Evolutionary conservation across 1,140 invertebrate species (phyloP).

Genomic region (Nephotettix cincticeps): DNA sequence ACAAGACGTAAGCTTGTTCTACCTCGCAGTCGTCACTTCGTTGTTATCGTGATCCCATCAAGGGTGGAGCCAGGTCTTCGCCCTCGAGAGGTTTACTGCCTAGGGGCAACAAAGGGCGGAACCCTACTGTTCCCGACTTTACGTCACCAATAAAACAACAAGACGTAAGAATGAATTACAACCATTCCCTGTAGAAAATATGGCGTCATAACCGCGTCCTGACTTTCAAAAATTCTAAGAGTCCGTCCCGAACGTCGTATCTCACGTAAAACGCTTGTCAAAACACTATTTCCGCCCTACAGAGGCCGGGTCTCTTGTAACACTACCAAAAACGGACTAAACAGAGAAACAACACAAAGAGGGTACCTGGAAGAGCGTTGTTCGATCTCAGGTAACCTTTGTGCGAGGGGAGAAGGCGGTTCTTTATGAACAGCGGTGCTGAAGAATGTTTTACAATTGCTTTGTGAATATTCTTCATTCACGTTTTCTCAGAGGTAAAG

Average conservation of each 20-base stretch:
- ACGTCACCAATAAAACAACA: constrained; percentile 4
- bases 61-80: neutral
- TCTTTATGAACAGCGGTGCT: neutral
- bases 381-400: neutral
- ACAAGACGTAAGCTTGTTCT: constrained; percentile 6
- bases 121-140: neutral
- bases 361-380: neutral
- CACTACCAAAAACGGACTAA: neutral
- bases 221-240: neutral
- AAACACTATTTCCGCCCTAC: constrained; percentile 9
- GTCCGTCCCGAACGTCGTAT: neutral
- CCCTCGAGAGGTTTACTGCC: neutral
- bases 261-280: neutral
- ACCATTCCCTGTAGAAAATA: too few species aligned
- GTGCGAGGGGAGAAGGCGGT: neutral
- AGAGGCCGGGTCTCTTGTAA: neutral
- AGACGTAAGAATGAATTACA: too few species aligned
- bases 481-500: too few species aligned
- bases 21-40: neutral
- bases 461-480: neutral
- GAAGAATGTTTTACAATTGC: neutral
- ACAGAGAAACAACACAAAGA: neutral
- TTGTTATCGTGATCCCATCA: neutral
- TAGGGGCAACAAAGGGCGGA: neutral
- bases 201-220: too few species aligned